Evolutionary conservation across 2,113 vertebrate genomes (phyloP), one percentile per base, ranked within the genome.

Genomic region (Pelecanoides urinatrix): DNA sequence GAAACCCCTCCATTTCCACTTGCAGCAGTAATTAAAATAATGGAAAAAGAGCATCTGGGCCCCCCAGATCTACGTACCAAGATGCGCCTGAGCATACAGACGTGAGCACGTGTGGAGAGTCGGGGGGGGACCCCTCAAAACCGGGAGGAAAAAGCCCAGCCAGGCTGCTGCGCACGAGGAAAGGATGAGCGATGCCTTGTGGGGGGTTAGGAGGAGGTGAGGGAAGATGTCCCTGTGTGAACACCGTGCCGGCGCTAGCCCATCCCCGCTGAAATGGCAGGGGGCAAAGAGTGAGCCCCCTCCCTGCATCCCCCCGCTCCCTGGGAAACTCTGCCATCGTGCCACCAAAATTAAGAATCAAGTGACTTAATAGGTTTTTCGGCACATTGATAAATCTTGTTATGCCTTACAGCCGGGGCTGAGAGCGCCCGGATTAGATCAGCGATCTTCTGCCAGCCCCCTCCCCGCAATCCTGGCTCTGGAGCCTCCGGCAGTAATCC

Each of bases 91-190:
- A 55, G 30, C 2, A 1, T 49, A 71, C 6, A 16, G 58, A 84
- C 2, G 1, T 4, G 25, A 87, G 61, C 25, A 52, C 0, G 0
- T n/a, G 13, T 4, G 2, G 65, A 45, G 61, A 30, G 27, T 8
- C 3, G 2, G 12, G 12, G 7, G 19, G 8, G 18, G 10, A 42
- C 5, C 44, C 44, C 52, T 72, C 7, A 5, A 75, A 94, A 77
- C 25, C 8, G 3, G 26, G 34, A 42, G 40, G 50, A 66, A 80
- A 72, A 80, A 74, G 12, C 32, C 30, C 61, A 61, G 52, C 21
- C 19, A 45, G 32, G 74, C 38, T 75, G 18, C 56, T 61, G 56
- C 3, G 1, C 30, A 6, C 0, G 2, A 75, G 56, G 47, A 63
- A 50, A 59, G 26, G 32, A 62, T 0, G 0, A 90, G 23, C 7